Percentiles rank a stretch among this genome's conserved stretches.
Evolutionary conservation across 2,888 invertebrate genomes (phyloP).

Genomic region (Opisthograptis luteolata): DNA sequence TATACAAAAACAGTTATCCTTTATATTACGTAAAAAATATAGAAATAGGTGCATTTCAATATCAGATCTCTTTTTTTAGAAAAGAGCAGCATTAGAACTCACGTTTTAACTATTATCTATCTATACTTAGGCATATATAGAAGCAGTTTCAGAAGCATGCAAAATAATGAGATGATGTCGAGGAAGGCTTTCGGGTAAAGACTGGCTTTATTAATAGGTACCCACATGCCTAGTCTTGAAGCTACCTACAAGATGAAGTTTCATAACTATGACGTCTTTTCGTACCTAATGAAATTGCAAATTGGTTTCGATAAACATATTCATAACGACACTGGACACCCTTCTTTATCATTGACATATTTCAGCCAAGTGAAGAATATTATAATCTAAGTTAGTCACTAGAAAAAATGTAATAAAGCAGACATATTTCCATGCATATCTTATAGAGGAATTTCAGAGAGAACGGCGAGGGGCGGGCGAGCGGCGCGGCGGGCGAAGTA

Average conservation of each 20-base stretch:
- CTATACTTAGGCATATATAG: no score
- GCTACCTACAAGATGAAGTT: no score
- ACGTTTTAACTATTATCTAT: no score
- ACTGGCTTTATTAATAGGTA: no score
- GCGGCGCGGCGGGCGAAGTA: conserved; percentile 44
- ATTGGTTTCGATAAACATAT: conserved; percentile 14
- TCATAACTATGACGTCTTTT: not conserved
- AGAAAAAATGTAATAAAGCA: conserved; percentile 80
- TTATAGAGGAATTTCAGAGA: conserved; percentile 74
- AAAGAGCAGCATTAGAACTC: no score
- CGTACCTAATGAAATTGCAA: conserved; percentile 13
- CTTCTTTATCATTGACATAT: conserved; percentile 10
- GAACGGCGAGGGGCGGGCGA: conserved; percentile 47
- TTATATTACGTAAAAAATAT: not conserved
- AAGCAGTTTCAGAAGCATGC: no score
- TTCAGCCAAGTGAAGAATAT: conserved; percentile 41
- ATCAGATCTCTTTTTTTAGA: not conserved
- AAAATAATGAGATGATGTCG: no score
- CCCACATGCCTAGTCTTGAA: no score
- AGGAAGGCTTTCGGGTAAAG: no score
- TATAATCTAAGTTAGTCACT: conserved; percentile 57
- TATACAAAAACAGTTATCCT: conserved; percentile 11
- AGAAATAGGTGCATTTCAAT: not conserved
- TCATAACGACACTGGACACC: conserved; percentile 5
- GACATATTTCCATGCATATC: conserved; percentile 81